These are phyloP conservation scores for Eriocheir sinensis DNA, from an alignment of 1,140 invertebrate genomes.

Conservation along the genomic window DNA sequence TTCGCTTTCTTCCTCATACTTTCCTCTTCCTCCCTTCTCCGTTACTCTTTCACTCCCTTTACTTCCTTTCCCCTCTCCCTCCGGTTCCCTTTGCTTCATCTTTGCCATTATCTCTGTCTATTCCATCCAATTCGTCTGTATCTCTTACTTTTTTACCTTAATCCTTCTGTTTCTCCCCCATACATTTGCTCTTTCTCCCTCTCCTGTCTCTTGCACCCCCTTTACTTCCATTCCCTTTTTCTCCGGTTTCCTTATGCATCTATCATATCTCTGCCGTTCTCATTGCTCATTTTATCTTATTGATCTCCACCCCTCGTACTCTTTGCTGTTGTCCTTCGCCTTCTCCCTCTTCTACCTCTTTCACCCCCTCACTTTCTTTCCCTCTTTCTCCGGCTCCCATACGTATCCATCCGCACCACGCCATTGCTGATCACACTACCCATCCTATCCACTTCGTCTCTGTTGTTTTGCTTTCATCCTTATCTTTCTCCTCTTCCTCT, in stretches of 20 bases:
- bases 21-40: background rate
- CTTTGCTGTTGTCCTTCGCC: too few species aligned
- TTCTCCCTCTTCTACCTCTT: background rate
- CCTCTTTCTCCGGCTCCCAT: background rate
- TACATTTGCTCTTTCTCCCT: background rate
- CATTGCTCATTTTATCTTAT: too few species aligned
- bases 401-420: background rate
- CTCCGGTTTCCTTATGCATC: too few species aligned
- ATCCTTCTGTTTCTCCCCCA: slow-evolving; percentile 7
- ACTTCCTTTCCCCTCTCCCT: background rate
- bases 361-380: background rate
- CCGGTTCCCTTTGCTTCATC: background rate
- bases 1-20: background rate
- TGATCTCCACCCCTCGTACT: too few species aligned
- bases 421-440: background rate
- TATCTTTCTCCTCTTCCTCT: too few species aligned
- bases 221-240: background rate
- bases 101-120: too few species aligned
- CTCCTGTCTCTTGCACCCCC: background rate
- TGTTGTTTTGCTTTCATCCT: too few species aligned
- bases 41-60: too few species aligned
- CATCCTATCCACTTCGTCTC: too few species aligned
- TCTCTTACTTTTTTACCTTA: too few species aligned
- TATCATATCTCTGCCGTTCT: too few species aligned
- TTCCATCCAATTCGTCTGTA: too few species aligned